phyloP scores from a whole-genome alignment of 1,140 invertebrate genomes.

The Drosophila chauvacae region DNA sequence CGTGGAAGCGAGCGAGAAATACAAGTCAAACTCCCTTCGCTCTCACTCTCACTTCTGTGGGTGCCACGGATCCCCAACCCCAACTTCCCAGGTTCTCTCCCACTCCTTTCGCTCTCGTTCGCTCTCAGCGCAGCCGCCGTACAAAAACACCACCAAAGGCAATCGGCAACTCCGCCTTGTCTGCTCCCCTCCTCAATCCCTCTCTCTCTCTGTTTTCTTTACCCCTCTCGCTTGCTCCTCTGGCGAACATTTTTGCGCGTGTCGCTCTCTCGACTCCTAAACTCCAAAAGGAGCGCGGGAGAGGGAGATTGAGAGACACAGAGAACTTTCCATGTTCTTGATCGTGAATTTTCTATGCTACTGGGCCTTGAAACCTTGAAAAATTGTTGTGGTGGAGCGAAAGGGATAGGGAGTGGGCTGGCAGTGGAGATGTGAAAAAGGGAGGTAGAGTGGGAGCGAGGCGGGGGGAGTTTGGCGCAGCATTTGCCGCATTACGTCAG shows the following conservation, averaged over 20 bases:
- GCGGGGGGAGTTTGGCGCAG: conserved; percentile 55
- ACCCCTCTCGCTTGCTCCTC: conserved; percentile 1
- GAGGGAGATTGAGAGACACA: conserved; percentile 11
- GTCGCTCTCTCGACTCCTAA: conserved; percentile 65
- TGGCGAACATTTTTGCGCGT: conserved; percentile 59
- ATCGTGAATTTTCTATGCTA: conserved; percentile 84
- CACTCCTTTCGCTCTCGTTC: conserved; percentile 26
- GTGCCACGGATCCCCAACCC: conserved; percentile 1
- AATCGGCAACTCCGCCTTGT: conserved; percentile 64
- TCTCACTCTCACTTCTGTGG: conserved; percentile 31
- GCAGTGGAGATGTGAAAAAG: background rate
- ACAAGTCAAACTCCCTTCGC: conserved; percentile 25
- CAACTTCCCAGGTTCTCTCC: conserved; percentile 6
- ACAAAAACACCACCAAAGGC: conserved; percentile 62
- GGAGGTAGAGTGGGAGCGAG: background rate
- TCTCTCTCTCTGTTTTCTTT: background rate
- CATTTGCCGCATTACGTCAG: conserved; percentile 80
- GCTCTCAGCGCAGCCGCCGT: conserved; percentile 65
- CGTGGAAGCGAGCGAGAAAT: conserved; percentile 1
- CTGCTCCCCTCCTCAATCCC: conserved; percentile 6
- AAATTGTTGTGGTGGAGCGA: conserved; percentile 49
- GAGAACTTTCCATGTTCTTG: conserved; percentile 83
- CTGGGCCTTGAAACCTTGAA: conserved; percentile 83
- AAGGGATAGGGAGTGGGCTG: conserved; percentile 1
- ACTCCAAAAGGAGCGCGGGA: conserved; percentile 12